Conservation (phyloP, 2,888 invertebrate species). For the Parnassius apollo region DNA sequence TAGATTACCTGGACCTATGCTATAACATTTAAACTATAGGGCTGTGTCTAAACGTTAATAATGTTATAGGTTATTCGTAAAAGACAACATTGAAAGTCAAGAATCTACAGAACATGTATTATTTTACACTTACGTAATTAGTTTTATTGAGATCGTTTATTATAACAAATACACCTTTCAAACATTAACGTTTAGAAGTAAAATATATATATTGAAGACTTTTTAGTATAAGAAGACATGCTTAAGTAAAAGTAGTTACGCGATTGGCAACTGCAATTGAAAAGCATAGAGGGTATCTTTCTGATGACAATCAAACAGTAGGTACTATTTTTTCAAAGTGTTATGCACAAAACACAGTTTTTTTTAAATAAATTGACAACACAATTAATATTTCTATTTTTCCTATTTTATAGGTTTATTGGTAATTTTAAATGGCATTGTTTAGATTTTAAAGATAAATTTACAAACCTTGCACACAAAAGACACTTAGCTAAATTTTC, state of each 20-base stretch:
- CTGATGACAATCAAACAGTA: no score
- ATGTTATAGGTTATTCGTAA: slow-evolving; percentile 3
- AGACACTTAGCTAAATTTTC: slow-evolving; percentile 5
- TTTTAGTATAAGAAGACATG: background rate
- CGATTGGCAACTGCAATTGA: background rate
- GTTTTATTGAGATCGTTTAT: no score
- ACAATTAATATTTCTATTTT: no score
- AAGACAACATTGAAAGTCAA: slow-evolving; percentile 19
- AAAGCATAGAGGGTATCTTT: no score
- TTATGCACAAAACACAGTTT: no score
- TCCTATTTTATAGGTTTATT: background rate
- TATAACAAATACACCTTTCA: no score
- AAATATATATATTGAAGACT: background rate
- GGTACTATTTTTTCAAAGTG: no score
- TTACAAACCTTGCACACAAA: slow-evolving; percentile 5
- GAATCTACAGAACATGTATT: slow-evolving; percentile 21
- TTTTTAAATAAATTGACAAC: no score
- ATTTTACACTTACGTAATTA: slow-evolving; percentile 5
- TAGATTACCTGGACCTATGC: no score
- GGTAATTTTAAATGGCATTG: no score
- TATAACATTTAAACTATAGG: no score
- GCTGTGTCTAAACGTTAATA: background rate
- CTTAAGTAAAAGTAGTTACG: background rate
- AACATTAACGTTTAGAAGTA: background rate
- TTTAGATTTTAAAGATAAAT: background rate